A percentile compares a stretch with the other conserved stretches of the same genome.
These are phyloP conservation scores for Cavia aperea DNA, from an alignment of 2,113 vertebrate species.

Conservation along the genomic window DNA sequence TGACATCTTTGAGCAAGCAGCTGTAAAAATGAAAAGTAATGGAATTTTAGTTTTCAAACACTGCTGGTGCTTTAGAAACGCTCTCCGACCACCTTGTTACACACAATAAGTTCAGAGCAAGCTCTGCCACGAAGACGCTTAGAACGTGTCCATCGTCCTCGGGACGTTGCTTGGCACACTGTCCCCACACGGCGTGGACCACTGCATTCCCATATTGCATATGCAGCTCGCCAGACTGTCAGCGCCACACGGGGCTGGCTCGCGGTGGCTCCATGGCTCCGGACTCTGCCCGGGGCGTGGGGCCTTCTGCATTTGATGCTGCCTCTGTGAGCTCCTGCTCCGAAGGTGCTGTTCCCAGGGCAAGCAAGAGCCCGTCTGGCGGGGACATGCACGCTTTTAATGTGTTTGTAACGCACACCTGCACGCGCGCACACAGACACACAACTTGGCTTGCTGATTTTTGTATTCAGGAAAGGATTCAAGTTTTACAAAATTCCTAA, in stretches of 20 bases:
- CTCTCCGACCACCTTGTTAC: background rate
- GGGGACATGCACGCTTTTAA: background rate
- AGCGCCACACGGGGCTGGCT: background rate
- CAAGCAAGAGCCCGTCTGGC: background rate
- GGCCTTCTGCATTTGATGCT: conserved; percentile 53
- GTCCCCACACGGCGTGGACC: conserved; percentile 48
- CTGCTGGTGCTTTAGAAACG: conserved; percentile 34
- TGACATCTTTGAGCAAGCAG: background rate
- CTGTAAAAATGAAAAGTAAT: conserved; percentile 9
- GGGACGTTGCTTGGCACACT: background rate
- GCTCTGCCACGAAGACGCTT: conserved; percentile 47
- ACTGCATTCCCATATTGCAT: conserved; percentile 54
- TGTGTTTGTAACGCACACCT: background rate
- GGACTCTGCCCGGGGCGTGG: conserved; percentile 15
- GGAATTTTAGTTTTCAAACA: conserved; percentile 51
- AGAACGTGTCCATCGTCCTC: background rate
- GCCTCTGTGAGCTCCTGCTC: background rate
- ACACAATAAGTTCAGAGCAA: background rate
- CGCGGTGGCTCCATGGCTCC: background rate
- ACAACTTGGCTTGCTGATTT: conserved; percentile 2
- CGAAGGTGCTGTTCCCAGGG: conserved; percentile 46
- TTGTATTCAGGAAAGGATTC: background rate
- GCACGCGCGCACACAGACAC: background rate
- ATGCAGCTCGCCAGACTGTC: background rate
- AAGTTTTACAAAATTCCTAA: background rate